Conservation (phyloP, 2,888 invertebrate species). For the Acleris sparsana region DNA sequence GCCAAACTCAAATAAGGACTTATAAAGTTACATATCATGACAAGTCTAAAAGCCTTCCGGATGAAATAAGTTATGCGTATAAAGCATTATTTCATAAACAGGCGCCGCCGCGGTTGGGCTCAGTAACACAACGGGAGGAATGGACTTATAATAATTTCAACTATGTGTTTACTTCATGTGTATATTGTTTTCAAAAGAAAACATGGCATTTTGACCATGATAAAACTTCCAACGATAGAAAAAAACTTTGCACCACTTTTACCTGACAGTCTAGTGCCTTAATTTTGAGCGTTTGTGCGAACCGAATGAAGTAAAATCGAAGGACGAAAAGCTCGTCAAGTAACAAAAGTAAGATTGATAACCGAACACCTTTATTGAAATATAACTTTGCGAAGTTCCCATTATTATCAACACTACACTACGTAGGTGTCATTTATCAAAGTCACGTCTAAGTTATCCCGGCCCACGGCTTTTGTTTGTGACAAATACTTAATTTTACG, state of each 20-base stretch:
- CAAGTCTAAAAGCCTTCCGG: not conserved
- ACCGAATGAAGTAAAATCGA: not conserved
- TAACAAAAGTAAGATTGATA: conserved; percentile 25
- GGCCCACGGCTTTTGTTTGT: conserved; percentile 43
- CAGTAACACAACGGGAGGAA: no score
- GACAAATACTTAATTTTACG: conserved; percentile 45
- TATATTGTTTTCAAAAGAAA: no score
- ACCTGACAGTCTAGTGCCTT: no score
- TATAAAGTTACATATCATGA: not conserved
- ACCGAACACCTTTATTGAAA: conserved; percentile 13
- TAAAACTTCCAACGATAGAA: no score
- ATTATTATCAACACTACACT: conserved; percentile 24
- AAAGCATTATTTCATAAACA: not conserved
- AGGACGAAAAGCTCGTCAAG: not conserved
- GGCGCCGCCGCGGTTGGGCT: not conserved
- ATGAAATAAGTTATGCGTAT: not conserved
- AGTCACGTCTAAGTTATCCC: conserved; percentile 39
- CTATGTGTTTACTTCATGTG: no score
- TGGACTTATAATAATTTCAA: no score
- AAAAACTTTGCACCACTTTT: no score
- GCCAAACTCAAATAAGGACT: not conserved
- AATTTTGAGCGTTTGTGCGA: no score
- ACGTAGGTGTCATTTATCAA: conserved; percentile 33
- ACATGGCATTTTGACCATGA: no score
- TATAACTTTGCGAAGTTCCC: conserved; percentile 14